phyloP scores from a whole-genome alignment of 2,113 vertebrate species.

The Laticauda laticaudata region DNA sequence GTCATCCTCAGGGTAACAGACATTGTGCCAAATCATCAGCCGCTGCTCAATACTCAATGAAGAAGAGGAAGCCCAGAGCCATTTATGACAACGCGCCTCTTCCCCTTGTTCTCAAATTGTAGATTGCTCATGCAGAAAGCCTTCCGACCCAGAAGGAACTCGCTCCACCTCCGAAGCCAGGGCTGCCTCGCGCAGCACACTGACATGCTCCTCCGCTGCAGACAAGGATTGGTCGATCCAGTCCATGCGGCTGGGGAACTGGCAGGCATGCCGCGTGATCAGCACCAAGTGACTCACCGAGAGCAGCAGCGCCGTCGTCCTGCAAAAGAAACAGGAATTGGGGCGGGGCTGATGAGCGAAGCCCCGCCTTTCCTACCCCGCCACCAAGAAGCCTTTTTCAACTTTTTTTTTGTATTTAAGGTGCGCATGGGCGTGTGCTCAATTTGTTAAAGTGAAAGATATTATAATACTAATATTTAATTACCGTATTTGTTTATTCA shows the following conservation, averaged over 20 bases:
- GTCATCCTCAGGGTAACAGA: not conserved
- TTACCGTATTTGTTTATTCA: not conserved
- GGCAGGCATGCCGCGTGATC: constrained; percentile 93
- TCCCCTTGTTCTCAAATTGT: constrained; percentile 71
- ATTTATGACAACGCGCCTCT: no score
- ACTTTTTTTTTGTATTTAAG: not conserved
- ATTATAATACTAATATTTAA: not conserved
- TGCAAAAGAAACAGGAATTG: constrained; percentile 44
- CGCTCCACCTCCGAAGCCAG: constrained; percentile 84
- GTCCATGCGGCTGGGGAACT: constrained; percentile 85
- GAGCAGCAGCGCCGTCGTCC: constrained; percentile 87
- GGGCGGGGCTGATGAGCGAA: not conserved
- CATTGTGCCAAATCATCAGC: not conserved
- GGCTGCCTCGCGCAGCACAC: constrained; percentile 86
- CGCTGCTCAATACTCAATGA: not conserved
- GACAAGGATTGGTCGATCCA: constrained; percentile 93
- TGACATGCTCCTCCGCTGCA: constrained; percentile 89
- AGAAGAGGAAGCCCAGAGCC: not conserved
- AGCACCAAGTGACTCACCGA: constrained; percentile 93
- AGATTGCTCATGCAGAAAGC: constrained; percentile 81
- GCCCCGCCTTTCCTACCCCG: not conserved
- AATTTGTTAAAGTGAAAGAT: not conserved
- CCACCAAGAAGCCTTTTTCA: not conserved
- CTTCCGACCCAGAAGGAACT: constrained; percentile 58
- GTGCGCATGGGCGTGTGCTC: fast-evolving